Conservation (phyloP, 2,797 vertebrate species). For the Oreochromis grahami region DNA sequence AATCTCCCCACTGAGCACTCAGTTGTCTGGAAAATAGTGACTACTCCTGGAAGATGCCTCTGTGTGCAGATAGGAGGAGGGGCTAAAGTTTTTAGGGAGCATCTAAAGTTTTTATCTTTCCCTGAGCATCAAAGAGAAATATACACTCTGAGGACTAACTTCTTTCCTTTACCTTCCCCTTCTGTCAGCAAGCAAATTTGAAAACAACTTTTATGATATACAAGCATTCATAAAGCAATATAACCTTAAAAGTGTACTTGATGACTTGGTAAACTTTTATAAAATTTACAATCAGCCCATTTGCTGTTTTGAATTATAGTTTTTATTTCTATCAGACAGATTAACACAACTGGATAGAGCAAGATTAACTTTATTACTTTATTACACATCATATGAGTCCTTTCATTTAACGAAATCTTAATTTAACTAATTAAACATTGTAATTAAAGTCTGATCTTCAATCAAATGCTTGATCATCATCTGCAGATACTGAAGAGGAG, state of each 20-base stretch:
- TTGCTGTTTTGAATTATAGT: background rate
- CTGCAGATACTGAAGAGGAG: background rate
- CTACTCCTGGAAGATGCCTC: background rate
- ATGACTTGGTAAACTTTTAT: background rate
- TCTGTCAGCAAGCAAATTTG: background rate
- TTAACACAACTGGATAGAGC: background rate
- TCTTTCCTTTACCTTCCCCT: background rate
- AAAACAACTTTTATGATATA: background rate
- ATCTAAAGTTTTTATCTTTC: background rate
- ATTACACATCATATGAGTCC: background rate
- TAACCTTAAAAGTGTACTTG: background rate
- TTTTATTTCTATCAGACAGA: background rate
- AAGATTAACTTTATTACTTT: background rate
- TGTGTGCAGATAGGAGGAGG: background rate
- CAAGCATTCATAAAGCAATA: background rate
- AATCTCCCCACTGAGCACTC: background rate
- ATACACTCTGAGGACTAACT: background rate
- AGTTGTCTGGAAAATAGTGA: background rate
- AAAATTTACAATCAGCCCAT: background rate
- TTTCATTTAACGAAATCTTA: fast-evolving
- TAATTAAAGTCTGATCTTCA: background rate
- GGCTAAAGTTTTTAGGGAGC: background rate
- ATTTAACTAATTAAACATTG: background rate
- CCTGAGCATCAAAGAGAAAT: background rate
- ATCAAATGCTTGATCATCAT: background rate